Evolutionary conservation across 2,888 invertebrate species (phyloP), one percentile per base, ranked within the genome.

Genomic region (Clostera curtula): DNA sequence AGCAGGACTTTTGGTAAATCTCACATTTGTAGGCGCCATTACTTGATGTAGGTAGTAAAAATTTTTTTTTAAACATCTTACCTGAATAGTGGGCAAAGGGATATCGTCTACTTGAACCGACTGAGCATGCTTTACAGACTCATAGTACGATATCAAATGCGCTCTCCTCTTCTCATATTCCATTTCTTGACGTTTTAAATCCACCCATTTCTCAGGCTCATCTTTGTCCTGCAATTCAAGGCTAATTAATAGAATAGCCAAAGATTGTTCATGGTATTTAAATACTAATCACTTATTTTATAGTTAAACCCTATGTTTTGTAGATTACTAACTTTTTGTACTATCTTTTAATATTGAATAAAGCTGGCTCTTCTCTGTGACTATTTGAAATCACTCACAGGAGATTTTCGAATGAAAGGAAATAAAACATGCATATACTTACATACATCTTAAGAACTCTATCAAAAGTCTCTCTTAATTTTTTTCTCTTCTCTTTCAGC

Each of bases 31-130:
- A n/a, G n/a, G n/a, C n/a, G n/a, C n/a, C n/a, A n/a, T n/a, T n/a
- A n/a, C n/a, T n/a, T n/a, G n/a, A n/a, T n/a, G n/a, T n/a, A n/a
- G n/a, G n/a, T n/a, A n/a, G n/a, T n/a, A n/a, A n/a, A n/a, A n/a
- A n/a, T n/a, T n/a, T n/a, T n/a, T n/a, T n/a, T n/a, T n/a, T n/a
- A n/a, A n/a, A n/a, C n/a, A n/a, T 46, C 61, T 41, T 51, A 80
- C 80, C 70, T 75, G 86, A 34, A 85, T 53, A 12, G 88, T 85
- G n/a, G 97, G 97, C 31, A 98, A 70, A 2, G 97, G 97, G 69
- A 98, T 98, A 73, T 97, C 97, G 70, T 97, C 97, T 2, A 98
- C 89, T 77, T 95, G 92, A 0, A 98, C 97, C 53, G 95, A 93
- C 64, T 98, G 97, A 0, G 98, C 97, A 71, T 94, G 94, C 61